phyloP scores from a whole-genome alignment of 2,888 invertebrate genomes.

The Stenchaetothrips biformis region DNA sequence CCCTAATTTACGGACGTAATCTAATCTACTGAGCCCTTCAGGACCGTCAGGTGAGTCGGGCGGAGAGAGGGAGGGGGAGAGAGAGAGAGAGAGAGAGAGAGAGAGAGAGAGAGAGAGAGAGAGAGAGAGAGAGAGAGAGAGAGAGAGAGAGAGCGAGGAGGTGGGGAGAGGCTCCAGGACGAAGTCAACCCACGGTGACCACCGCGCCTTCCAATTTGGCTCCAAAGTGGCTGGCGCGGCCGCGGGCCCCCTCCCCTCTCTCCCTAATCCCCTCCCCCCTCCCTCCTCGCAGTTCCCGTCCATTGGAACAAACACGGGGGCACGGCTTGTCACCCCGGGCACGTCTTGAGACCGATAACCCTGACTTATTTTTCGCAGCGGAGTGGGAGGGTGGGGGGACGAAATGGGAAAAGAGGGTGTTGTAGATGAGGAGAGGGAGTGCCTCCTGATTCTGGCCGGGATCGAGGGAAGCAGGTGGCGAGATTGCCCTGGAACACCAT shows the following conservation, averaged over 20 bases:
- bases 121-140: not conserved
- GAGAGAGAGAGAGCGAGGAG: not conserved
- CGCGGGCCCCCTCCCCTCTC: not conserved
- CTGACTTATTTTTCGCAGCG: not conserved
- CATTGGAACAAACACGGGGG: not conserved
- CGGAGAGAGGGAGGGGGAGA: no score
- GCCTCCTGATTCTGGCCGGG: not conserved
- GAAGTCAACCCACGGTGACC: not conserved
- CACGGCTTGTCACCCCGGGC: not conserved
- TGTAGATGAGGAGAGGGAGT: not conserved
- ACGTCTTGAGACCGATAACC: conserved; percentile 14
- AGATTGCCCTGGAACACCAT: not conserved
- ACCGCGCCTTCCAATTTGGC: conserved; percentile 20
- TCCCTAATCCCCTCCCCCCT: not conserved
- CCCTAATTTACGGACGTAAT: conserved; percentile 19
- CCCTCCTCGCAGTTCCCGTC: not conserved
- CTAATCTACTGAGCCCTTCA: not conserved
- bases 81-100: not conserved
- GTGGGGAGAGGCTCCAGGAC: not conserved
- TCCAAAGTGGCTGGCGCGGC: conserved; percentile 12
- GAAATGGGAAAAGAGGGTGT: not conserved
- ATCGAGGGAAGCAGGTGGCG: not conserved
- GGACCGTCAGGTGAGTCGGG: no score
- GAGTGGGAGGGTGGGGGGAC: not conserved
- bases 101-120: no score